Evolutionary conservation across 1,140 invertebrate species (phyloP).

Genomic region (Arctopsyche grandis): DNA sequence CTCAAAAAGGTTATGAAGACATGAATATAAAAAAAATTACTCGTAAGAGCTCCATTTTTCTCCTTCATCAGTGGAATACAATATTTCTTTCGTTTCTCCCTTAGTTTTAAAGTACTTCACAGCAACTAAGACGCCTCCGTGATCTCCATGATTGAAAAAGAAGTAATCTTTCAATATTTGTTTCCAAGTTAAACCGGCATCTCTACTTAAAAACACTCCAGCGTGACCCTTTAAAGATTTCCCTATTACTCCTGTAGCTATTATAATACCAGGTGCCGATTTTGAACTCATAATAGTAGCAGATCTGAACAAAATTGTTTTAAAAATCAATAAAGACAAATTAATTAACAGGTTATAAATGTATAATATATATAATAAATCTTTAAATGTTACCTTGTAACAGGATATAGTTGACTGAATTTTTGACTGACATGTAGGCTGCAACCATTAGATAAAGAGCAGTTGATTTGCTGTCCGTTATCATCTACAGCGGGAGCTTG

Average conservation of each 20-base stretch:
- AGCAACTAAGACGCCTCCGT: slow-evolving; percentile 87
- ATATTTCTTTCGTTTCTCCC: slow-evolving; percentile 78
- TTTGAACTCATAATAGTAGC: slow-evolving; percentile 86
- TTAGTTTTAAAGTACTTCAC: slow-evolving; percentile 81
- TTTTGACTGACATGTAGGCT: slow-evolving; percentile 88
- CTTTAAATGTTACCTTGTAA: slow-evolving; percentile 66
- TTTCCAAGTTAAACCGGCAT: slow-evolving; percentile 88
- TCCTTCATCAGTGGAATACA: slow-evolving; percentile 89
- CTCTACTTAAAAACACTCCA: slow-evolving; percentile 82
- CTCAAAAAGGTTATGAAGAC: neutral
- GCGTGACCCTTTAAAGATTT: slow-evolving; percentile 81
- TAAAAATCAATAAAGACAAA: slow-evolving; percentile 39
- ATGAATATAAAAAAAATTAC: slow-evolving; percentile 57
- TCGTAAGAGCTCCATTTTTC: slow-evolving; percentile 78
- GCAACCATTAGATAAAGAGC: slow-evolving; percentile 73
- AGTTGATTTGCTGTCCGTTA: slow-evolving; percentile 73
- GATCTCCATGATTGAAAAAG: slow-evolving; percentile 90
- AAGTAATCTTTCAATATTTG: slow-evolving; percentile 85
- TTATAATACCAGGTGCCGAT: slow-evolving; percentile 87
- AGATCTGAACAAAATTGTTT: slow-evolving; percentile 61
- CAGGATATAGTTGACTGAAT: slow-evolving; percentile 84
- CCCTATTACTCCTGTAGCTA: slow-evolving; percentile 86
- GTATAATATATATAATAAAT: neutral
- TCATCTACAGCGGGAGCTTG: slow-evolving; percentile 74
- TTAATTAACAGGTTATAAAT: slow-evolving; percentile 38